These are phyloP conservation scores for Brachionus plicatilis DNA, from an alignment of 1,140 invertebrate genomes.

Conservation along the genomic window DNA sequence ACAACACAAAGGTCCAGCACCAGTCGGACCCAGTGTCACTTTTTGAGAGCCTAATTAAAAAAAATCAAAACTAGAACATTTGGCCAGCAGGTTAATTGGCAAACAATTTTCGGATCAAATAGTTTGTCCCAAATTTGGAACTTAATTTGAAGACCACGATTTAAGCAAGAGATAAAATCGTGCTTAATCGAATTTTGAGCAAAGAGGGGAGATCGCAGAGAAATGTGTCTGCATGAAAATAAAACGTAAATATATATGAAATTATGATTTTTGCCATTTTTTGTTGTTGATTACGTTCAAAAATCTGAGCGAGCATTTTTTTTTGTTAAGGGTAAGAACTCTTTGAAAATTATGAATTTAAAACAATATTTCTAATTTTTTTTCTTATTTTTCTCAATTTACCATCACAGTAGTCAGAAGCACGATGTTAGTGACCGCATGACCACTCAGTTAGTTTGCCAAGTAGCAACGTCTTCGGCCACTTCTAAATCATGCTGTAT, in stretches of 20 bases:
- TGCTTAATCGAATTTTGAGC: not conserved
- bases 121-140: not conserved
- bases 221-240: constrained; percentile 26
- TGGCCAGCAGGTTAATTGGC: not conserved
- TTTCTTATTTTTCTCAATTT: not conserved
- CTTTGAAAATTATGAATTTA: constrained; percentile 34
- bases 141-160: not conserved
- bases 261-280: constrained; percentile 36
- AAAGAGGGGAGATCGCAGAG: not conserved
- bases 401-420: not conserved
- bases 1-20: too few species aligned
- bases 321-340: constrained; percentile 30
- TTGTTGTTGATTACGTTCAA: constrained; percentile 36
- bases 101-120: not conserved
- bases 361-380: constrained; percentile 28
- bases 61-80: not conserved
- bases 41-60: not conserved
- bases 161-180: not conserved
- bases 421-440: too few species aligned
- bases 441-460: too few species aligned
- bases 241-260: constrained; percentile 35
- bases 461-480: not conserved
- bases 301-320: constrained; percentile 31
- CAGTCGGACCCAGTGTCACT: too few species aligned
- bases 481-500: not conserved